Evolutionary conservation across 2,888 invertebrate species (phyloP), one percentile per base, ranked within the genome.

Genomic region (Phyllotreta striolata): DNA sequence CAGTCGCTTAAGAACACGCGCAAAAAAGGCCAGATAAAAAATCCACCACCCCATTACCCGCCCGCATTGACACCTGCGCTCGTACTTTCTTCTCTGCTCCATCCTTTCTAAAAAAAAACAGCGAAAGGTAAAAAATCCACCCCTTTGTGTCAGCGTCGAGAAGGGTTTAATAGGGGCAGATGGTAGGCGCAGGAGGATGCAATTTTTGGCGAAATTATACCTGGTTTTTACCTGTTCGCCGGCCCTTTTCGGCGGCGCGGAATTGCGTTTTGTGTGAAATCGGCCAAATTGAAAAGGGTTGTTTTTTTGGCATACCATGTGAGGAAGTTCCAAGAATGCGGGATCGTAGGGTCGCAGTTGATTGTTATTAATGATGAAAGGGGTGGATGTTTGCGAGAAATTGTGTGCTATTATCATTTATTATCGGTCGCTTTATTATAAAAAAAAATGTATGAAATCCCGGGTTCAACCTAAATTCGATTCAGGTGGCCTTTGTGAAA

Each of bases 131-230:
- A 62, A 66, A 58, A 66, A n/a, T 49, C 49, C 47, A 67, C 68
- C 71, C 68, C 70, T 69, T 63, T 52, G 12, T 37, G 61, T 47
- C 12, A 3, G 63, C 14, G 62, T 66, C 65, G 64, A 69, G 69
- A 70, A 70, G 69, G 66, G 66, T 70, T 69, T 56, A 49, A 66
- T 70, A 46, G 51, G 47, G 70, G 68, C 74, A 74, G 74, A 71
- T 74, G 74, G 72, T 58, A 54, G 69, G 74, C 44, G 44, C 44
- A 44, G 10, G 14, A n/a, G 44, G 49, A 49, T 49, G 49, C 72
- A 73, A 73, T 71, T 70, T 72, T 72, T 62, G 68, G 61, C 67
- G 64, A 72, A 64, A 61, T 66, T 38, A 12, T 63, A 66, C 59
- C 61, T 57, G 65, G 46, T 52, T 70, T 60, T 67, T 73, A 73